These are phyloP conservation scores for Caenorhabditis sp. DNA, from an alignment of 2,888 invertebrate genomes.

Conservation along the genomic window DNA sequence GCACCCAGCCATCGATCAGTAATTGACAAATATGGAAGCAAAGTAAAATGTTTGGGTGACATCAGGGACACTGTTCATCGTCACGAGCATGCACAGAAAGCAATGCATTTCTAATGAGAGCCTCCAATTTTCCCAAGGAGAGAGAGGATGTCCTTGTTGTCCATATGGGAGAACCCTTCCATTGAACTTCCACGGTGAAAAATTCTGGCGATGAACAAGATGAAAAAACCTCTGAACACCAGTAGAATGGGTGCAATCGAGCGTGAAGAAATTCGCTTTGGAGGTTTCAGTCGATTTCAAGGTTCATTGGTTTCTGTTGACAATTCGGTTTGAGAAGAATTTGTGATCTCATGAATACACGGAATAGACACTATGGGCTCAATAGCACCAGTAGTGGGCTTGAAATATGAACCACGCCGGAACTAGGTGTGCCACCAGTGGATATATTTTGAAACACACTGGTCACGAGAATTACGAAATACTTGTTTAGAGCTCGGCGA, in stretches of 20 bases:
- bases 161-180: too few relatives aligned
- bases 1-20: conserved; percentile 45
- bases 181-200: background rate
- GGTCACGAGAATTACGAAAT: conserved; percentile 26
- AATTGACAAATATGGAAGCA: conserved; percentile 40
- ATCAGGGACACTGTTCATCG: conserved; percentile 6
- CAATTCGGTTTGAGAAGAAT: background rate
- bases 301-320: conserved; percentile 36
- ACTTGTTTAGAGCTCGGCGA: conserved; percentile 1
- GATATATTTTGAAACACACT: conserved; percentile 17
- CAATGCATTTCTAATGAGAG: conserved; percentile 61
- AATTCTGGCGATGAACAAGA: background rate
- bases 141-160: too few relatives aligned
- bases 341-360: background rate
- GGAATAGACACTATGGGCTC: background rate
- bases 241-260: conserved; percentile 4
- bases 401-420: conserved; percentile 27
- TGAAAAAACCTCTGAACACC: background rate
- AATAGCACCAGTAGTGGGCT: background rate
- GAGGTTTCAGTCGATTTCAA: conserved; percentile 38
- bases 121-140: background rate
- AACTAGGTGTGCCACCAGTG: conserved; percentile 4
- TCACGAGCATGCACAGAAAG: background rate
- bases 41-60: conserved; percentile 15
- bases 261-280: conserved; percentile 11